phyloP scores from a whole-genome alignment of 2,888 invertebrate species.

The Harpagoxenus sublaevis region DNA sequence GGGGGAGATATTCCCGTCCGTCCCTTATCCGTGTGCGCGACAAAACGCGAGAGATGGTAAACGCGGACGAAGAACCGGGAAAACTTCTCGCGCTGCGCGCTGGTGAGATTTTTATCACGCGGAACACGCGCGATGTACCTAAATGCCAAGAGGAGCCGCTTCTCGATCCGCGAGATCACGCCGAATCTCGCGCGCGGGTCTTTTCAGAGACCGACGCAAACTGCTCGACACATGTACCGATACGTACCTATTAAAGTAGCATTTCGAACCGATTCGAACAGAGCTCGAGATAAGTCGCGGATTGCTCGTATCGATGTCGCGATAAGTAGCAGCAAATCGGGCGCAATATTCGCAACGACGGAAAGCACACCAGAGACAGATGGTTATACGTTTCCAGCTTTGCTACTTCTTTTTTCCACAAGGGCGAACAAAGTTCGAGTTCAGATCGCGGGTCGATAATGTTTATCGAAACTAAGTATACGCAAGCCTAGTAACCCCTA shows the following conservation, averaged over 20 bases:
- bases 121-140: background rate
- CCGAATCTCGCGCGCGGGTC: background rate
- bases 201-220: background rate
- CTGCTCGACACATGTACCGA: no score
- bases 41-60: slow-evolving; percentile 1
- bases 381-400: background rate
- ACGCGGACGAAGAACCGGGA: background rate
- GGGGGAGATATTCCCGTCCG: slow-evolving; percentile 61
- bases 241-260: no score
- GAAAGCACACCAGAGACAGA: background rate
- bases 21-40: slow-evolving; percentile 28
- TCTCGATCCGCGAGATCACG: background rate
- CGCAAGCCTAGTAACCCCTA: background rate
- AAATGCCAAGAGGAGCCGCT: background rate
- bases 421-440: background rate
- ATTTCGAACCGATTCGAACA: background rate
- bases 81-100: slow-evolving; percentile 15
- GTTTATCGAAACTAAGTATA: slow-evolving; percentile 19
- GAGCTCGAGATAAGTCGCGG: background rate
- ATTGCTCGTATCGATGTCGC: background rate
- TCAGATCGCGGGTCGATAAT: slow-evolving; percentile 10
- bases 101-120: slow-evolving; percentile 9
- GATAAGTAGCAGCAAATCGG: background rate
- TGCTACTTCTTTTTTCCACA: background rate
- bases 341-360: background rate